Base-by-base conservation (phyloP, 1,140 invertebrate genomes). In the Latrodectus geometricus region DNA sequence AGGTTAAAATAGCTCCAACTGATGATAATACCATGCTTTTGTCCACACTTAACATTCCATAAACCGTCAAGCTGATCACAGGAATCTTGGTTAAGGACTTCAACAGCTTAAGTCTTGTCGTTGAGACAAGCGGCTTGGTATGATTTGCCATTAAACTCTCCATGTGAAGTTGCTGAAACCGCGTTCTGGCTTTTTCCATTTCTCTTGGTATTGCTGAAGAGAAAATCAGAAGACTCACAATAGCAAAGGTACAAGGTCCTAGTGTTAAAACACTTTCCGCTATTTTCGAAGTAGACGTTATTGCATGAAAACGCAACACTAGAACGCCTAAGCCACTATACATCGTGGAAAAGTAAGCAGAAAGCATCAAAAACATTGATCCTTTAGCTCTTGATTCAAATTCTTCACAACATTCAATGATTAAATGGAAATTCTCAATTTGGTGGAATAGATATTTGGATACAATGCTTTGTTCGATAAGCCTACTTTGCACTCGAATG, bases 161-260 rank as follows among this genome's bases (percentile, higher is more conserved):
- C 12, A 15, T 14, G 20, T 66, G 61, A n/a, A 78, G 9, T 66
- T 66, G 49, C 35, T 49, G 15, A 78, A 66, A 78, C 49, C 14
- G 8, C 3, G 15, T 50, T 66, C 9, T 12, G 4, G 61, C 35
- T 17, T 78, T 23, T 11, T 9, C 11, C 8, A 66, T 78, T 9
- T 54, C 61, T 8, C 17, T 15, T 0, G 76, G 76, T 49, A 78
- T 66, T 11, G 35, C 17, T 12, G 56, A 65, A 4, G 61, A n/a
- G 49, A 78, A 78, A 4, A 9, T 49, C 21, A 66, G 12, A 78
- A 78, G 61, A 11, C 50, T 78, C 1, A 78, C 17, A 48, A 78
- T 23, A 0, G 23, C 35, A 5, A 66, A 48, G 17, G 49, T 14
- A 17, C 76, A n/a, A 3, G 8, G 3, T 3, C 17, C 8, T 14